Base-by-base conservation (phyloP, 2,113 vertebrate species). In the Plecturocebus donacophilus region DNA sequence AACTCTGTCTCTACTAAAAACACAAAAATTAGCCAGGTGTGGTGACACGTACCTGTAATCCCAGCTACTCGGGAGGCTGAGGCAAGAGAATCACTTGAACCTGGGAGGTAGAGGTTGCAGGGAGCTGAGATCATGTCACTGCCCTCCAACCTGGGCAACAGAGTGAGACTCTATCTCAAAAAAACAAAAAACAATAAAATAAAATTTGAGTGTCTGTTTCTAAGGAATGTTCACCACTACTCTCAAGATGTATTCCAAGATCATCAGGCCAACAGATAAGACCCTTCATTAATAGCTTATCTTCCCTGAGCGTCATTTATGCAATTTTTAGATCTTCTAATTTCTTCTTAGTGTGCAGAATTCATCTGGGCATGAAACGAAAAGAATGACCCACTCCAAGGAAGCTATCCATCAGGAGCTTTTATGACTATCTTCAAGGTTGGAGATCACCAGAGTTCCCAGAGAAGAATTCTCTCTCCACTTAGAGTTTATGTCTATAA, bases 281-380 rank as follows among this genome's bases (percentile, higher is more conserved):
- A 30, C 1, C 0, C 40, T 49, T 42, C 13, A 54, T 91, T 81
- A 77, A 54, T 86, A 19, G 23, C 23, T 73, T 83, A 30, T 87
- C 21, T 82, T 86, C 61, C 9, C 1, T n/a, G 25, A 92, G 25
- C 42, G 7, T 47, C 84, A 45, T 47, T 49, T 58, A 17, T 58
- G 40, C 5, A 47, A 68, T 32, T 49, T 95, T 40, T 77, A 66
- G 27, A 40, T 75, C 35, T 61, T 16, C 3, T 61, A 68, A 16
- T 96, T 83, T 94, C 32, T 75, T 96, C 52, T 49, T 68, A 49
- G 32, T 30, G 47, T 20, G 64, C 64, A 95, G 58, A 49, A 89
- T 89, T 80, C 35, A 85, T 13, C 10, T 68, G 56, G 19, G 21
- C 32, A 20, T 80, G 42, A 81, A 40, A n/a, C 49, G 12, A 25